Base-by-base conservation (phyloP, 2,888 invertebrate species). In the Hirtodrosophila histrioides region DNA sequence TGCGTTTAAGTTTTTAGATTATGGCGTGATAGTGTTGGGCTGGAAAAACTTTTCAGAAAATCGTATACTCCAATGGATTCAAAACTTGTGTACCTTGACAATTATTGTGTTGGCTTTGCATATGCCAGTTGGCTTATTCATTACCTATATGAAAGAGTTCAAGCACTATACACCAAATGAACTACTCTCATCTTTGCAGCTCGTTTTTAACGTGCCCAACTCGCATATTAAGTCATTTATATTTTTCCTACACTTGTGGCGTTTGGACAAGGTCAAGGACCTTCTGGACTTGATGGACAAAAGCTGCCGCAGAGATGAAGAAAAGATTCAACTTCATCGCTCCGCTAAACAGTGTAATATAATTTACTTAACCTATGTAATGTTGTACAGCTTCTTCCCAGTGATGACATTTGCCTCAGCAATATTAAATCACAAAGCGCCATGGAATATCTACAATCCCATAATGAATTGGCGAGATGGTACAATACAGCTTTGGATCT, bases 381-480 rank as follows among this genome's bases (percentile, higher is more conserved):
- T 5, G 4, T 10, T 53, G 8, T 53, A 53, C 6, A 10, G 3
- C 7, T 11, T 27, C 10, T 44, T 31, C 24, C 24, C 24, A 3
- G 0, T 27, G 1, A 9, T 17, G 3, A 36, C 53, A 9, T 24
- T 27, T 27, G 4, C n/a, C 8, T 27, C 27, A 1, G 51, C 7
- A 1, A 10, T 53, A 1, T 9, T 44, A 3, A 33, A 27, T 6
- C 43, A 43, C 1, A 17, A 41, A 5, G 4, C 53, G 0, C 43
- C 53, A 1, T 53, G 53, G 53, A 33, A 36, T 44, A 17, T 44
- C 0, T 43, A 27, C 4, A 53, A 36, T 27, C 53, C 44, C 12
- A 4, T 53, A n/a, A 1, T 53, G 3, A 36, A 53, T 27, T 53
- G 43, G 43, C 53, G 44, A 2, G 43, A 53, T 12, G 44, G 44